Evolutionary conservation across 1,140 invertebrate species (phyloP).

Genomic region (Brachionus paranguensis): DNA sequence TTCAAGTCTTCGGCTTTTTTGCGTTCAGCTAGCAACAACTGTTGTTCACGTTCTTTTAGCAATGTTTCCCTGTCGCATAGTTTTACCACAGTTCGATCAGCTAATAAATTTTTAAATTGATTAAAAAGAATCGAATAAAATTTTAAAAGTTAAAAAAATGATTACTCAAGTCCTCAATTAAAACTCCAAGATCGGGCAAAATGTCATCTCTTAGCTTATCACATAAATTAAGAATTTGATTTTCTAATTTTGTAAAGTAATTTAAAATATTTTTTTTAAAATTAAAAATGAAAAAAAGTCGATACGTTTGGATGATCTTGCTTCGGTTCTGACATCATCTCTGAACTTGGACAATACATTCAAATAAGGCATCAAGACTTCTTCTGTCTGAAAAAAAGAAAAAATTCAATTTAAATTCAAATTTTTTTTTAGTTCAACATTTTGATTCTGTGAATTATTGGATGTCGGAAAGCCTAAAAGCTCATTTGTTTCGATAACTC

Average conservation of each 20-base stretch:
- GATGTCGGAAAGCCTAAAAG: constrained; percentile 69
- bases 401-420: constrained; percentile 26
- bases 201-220: constrained; percentile 79
- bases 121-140: not conserved
- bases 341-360: constrained; percentile 77
- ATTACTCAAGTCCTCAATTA: constrained; percentile 73
- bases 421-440: constrained; percentile 50
- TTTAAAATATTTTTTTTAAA: not conserved
- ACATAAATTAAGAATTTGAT: constrained; percentile 74
- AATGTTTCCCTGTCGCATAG: constrained; percentile 67
- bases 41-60: constrained; percentile 73
- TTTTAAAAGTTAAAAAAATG: no score
- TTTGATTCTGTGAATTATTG: constrained; percentile 47
- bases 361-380: constrained; percentile 78
- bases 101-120: not conserved
- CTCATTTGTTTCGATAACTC: constrained; percentile 67
- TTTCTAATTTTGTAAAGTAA: constrained; percentile 52
- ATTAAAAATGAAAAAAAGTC: not conserved
- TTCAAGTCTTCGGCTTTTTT: constrained; percentile 20
- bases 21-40: constrained; percentile 42
- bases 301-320: constrained; percentile 63
- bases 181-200: constrained; percentile 80
- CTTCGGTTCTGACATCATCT: constrained; percentile 69
- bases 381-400: constrained; percentile 62
- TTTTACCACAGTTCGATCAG: constrained; percentile 21